phyloP scores from a whole-genome alignment of 2,888 invertebrate genomes.

The Drosophila rellima region DNA sequence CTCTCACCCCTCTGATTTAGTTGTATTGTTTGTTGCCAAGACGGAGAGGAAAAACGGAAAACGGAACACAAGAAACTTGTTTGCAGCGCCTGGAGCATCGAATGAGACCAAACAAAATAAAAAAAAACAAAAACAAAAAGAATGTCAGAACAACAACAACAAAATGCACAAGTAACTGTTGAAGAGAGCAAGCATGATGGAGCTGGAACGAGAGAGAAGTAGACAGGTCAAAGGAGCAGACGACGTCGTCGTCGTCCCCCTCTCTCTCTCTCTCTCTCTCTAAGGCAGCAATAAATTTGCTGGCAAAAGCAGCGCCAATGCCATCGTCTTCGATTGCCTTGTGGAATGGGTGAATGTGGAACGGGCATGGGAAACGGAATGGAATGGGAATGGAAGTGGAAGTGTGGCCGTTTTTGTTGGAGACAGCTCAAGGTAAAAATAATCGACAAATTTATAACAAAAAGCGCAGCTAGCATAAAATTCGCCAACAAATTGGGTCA shows the following conservation, averaged over 20 bases:
- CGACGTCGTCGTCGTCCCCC: conserved; percentile 17
- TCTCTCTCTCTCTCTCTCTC: not conserved
- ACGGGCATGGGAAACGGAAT: conserved; percentile 28
- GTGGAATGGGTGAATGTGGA: conserved; percentile 44
- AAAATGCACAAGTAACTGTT: conserved; percentile 43
- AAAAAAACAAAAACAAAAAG: conserved; percentile 47
- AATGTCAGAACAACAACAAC: conserved; percentile 41
- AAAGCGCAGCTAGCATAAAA: conserved; percentile 49
- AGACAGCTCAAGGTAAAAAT: conserved; percentile 52
- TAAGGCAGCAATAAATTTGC: conserved; percentile 71
- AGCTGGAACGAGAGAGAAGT: conserved; percentile 26
- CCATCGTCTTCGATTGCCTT: conserved; percentile 51
- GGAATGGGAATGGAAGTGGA: conserved; percentile 3
- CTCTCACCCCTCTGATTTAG: conserved; percentile 19
- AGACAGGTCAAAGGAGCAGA: conserved; percentile 80
- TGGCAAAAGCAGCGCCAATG: conserved; percentile 27
- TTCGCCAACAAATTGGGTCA: conserved; percentile 75
- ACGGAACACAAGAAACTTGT: conserved; percentile 76
- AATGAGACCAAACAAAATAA: conserved; percentile 50
- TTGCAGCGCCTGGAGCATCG: conserved; percentile 66
- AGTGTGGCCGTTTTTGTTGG: conserved; percentile 13
- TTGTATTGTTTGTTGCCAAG: conserved; percentile 18
- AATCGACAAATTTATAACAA: conserved; percentile 57
- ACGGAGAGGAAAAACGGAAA: conserved; percentile 45
- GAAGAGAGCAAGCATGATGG: conserved; percentile 1